A percentile compares a stretch with the other conserved stretches of the same genome.
These are phyloP conservation scores for Phenganax subtilis DNA, from an alignment of 92 coral and sea anemone species.

Conservation along the genomic window DNA sequence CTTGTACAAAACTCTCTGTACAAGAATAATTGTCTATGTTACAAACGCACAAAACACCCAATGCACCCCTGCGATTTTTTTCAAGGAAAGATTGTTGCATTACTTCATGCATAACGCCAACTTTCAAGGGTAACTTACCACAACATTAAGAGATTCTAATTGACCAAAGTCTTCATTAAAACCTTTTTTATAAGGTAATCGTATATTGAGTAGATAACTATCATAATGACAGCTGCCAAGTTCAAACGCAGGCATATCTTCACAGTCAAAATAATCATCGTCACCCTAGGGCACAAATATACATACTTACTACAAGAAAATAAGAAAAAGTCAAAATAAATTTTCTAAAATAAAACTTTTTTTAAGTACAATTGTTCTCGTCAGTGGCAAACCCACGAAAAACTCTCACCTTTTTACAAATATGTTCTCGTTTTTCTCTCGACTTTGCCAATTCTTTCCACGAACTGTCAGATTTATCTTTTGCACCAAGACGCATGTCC, in stretches of 20 bases:
- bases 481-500: slow-evolving; percentile 43
- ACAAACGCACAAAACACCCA: background rate
- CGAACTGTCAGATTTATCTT: slow-evolving; percentile 34
- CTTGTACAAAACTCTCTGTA: too few species aligned
- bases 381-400: too few species aligned
- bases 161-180: slow-evolving; percentile 61
- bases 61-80: background rate
- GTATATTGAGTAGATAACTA: slow-evolving; percentile 74
- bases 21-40: too few species aligned
- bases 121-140: slow-evolving; percentile 55
- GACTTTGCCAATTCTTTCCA: slow-evolving; percentile 47
- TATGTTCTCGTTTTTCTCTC: slow-evolving; percentile 49
- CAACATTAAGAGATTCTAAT: slow-evolving; percentile 64
- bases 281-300: slow-evolving; percentile 14
- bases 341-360: too few species aligned
- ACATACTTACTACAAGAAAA: background rate
- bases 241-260: slow-evolving; percentile 91
- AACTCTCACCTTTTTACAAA: slow-evolving; percentile 29
- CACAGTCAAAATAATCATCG: slow-evolving; percentile 68
- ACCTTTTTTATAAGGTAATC: slow-evolving; percentile 55
- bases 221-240: slow-evolving; percentile 81
- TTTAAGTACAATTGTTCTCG: too few species aligned
- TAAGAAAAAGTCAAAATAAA: background rate
- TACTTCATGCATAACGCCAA: background rate
- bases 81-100: too few species aligned